Conservation (phyloP, 2,888 invertebrate species). For the Ctenicera cuprea region DNA sequence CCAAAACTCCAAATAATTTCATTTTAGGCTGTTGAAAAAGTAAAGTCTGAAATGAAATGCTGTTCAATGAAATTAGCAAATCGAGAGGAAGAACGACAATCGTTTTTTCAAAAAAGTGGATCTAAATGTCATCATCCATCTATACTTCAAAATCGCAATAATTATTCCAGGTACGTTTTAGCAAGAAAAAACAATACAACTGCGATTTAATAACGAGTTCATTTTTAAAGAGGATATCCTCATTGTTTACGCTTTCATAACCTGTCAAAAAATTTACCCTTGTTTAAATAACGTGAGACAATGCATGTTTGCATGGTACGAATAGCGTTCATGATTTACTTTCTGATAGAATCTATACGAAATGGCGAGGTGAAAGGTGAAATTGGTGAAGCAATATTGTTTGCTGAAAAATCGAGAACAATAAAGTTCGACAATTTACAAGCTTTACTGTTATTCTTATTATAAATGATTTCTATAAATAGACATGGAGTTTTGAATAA, state of each 20-base stretch:
- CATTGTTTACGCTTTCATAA: neutral
- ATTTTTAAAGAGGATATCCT: conserved; percentile 15
- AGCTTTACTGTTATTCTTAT: no score
- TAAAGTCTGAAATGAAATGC: conserved; percentile 62
- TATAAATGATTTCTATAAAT: no score
- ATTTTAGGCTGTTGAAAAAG: conserved; percentile 31
- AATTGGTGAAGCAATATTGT: neutral
- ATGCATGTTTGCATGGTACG: conserved; percentile 20
- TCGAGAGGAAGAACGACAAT: conserved; percentile 56
- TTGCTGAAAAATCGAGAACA: neutral
- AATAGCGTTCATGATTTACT: conserved; percentile 14
- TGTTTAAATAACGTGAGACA: conserved; percentile 19
- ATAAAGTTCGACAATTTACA: neutral
- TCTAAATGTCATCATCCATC: conserved; percentile 41
- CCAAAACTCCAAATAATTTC: neutral
- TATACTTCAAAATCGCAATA: conserved; percentile 33
- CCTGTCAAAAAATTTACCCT: conserved; percentile 10
- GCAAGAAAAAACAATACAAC: neutral
- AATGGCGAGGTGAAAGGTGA: conserved; percentile 9
- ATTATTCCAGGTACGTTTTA: conserved; percentile 25
- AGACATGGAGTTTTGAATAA: no score
- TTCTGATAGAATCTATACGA: conserved; percentile 6
- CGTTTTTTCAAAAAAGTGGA: conserved; percentile 44
- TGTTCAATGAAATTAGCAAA: conserved; percentile 62
- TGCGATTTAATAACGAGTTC: neutral